These are phyloP conservation scores for Pseudopodoces humilis DNA, from an alignment of 2,113 vertebrate species.

Conservation along the genomic window DNA sequence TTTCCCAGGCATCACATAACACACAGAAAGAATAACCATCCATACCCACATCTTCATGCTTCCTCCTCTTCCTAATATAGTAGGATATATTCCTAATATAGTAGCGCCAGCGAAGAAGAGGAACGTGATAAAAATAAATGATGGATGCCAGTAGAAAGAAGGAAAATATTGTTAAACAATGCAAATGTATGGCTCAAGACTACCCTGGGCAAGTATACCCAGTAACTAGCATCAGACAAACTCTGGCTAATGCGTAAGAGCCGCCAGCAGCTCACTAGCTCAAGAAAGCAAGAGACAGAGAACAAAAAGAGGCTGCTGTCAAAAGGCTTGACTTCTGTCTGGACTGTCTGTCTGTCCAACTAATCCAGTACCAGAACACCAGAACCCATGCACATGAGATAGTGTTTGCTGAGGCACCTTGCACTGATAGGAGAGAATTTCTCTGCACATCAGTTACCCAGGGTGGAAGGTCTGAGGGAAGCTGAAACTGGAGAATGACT, in stretches of 20 bases:
- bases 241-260: neutral
- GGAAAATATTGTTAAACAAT: neutral
- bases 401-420: neutral
- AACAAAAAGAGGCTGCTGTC: neutral
- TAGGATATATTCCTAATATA: neutral
- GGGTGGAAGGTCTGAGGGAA: neutral
- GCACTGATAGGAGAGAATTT: neutral
- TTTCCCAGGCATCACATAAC: neutral
- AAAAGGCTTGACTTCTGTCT: neutral
- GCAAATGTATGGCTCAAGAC: neutral
- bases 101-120: neutral
- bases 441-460: neutral
- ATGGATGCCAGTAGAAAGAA: slow-evolving; percentile 3
- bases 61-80: neutral
- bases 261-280: neutral
- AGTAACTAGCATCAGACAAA: neutral
- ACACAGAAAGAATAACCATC: neutral
- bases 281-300: neutral
- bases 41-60: neutral
- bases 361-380: neutral
- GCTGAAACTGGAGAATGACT: neutral
- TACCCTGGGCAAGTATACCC: neutral
- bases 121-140: neutral
- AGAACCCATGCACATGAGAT: neutral
- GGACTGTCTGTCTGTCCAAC: neutral